Evolutionary conservation across 2,888 invertebrate genomes (phyloP), one percentile per base, ranked within the genome.

Genomic region (Apotomis betuletana): DNA sequence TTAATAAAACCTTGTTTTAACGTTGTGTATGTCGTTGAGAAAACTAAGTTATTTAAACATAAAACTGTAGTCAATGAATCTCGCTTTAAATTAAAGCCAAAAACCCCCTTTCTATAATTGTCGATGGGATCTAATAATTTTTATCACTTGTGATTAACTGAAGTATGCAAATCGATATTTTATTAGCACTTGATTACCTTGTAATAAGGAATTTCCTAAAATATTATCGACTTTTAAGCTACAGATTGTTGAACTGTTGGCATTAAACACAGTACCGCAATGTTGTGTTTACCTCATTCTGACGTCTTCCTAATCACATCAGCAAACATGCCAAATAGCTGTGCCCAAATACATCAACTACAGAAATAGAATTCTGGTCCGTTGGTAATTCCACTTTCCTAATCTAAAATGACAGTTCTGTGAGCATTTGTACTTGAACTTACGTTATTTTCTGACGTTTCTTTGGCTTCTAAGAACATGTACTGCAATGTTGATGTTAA

Each of bases 321-420:
- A 54, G 73, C 75, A 77, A 77, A 78, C 74, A 77, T 60, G 70
- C 63, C 68, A 67, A 76, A 73, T 74, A 68, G 73, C 74, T 59
- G 64, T 70, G 68, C 63, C 68, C 63, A 72, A 68, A 68, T 59
- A 72, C 62, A 68, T 68, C 72, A 67, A 62, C 52, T 38, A 63
- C 58, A 54, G 58, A 68, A 72, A 62, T 68, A 68, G 72, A 41
- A 36, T 44, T 63, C 27, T 49, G 51, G 64, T 63, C 27, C 46
- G 10, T 46, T 9, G 55, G 65, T 15, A 41, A 64, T 64, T 41
- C 27, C n/a, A n/a, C n/a, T 36, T 12, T 6, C 2, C 8, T 51
- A 6, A 13, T 51, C 12, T 10, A 51, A 51, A 62, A 51, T 3
- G 13, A 51, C 5, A 3, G 5, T n/a, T 36, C 12, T 9, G 9